These are phyloP conservation scores for Ceramica pisi DNA, from an alignment of 2,888 invertebrate species.

Conservation along the genomic window DNA sequence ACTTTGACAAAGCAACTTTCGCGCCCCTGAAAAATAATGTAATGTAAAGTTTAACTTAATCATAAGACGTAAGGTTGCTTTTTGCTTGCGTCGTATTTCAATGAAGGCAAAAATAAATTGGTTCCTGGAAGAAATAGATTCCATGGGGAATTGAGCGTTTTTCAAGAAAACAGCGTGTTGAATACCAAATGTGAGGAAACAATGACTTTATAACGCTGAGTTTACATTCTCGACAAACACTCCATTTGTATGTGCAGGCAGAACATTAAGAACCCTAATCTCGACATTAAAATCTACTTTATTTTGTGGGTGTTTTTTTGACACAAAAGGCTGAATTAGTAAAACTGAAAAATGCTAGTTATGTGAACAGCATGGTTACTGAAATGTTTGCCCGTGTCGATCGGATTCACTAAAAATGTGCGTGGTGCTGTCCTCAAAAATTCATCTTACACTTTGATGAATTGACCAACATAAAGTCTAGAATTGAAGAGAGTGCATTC, in stretches of 20 bases:
- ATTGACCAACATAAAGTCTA: neutral
- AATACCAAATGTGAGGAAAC: conserved; percentile 76
- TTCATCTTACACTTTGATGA: neutral
- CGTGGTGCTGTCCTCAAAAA: neutral
- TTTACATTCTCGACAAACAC: conserved; percentile 57
- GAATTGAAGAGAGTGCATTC: neutral
- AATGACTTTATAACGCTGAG: conserved; percentile 69
- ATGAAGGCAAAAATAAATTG: conserved; percentile 54
- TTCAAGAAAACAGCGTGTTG: conserved; percentile 80
- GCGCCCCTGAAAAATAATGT: conserved; percentile 13
- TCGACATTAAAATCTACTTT: neutral
- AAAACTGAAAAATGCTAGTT: neutral
- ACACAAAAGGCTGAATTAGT: neutral
- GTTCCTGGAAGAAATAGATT: conserved; percentile 72
- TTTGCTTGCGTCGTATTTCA: conserved; percentile 30
- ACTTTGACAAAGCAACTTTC: conserved; percentile 38
- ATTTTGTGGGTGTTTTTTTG: neutral
- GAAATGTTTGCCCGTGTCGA: neutral
- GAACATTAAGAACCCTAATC: conserved; percentile 40
- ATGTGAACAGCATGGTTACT: neutral
- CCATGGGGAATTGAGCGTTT: conserved; percentile 79
- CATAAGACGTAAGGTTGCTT: conserved; percentile 45
- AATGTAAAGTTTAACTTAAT: conserved; percentile 24
- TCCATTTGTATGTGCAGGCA: conserved; percentile 39
- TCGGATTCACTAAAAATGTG: neutral